Conservation (phyloP, 1,140 invertebrate species). For the Globodera ellingtonae region DNA sequence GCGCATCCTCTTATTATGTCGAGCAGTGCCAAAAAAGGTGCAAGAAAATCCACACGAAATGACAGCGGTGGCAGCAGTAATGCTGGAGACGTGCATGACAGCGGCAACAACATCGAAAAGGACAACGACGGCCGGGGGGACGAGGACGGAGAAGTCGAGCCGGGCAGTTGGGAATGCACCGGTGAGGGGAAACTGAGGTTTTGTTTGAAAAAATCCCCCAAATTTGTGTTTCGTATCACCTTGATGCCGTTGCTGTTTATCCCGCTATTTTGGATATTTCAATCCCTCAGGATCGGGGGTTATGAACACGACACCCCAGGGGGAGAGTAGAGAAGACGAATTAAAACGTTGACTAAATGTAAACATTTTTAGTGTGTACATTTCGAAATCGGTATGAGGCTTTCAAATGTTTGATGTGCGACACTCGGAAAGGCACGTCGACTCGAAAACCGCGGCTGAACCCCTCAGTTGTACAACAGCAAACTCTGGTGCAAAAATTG, state of each 20-base stretch:
- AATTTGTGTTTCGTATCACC: no score
- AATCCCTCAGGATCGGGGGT: no score
- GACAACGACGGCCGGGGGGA: constrained; percentile 7
- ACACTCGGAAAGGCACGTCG: constrained; percentile 65
- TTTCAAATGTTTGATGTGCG: constrained; percentile 70
- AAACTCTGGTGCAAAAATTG: constrained; percentile 55
- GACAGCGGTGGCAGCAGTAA: background rate
- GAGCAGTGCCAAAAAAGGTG: background rate
- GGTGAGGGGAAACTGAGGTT: constrained; percentile 30
- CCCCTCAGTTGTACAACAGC: constrained; percentile 52
- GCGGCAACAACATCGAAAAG: constrained; percentile 1
- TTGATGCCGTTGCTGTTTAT: no score
- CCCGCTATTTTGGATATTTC: no score
- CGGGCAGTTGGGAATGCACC: constrained; percentile 66
- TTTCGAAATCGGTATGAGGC: constrained; percentile 68
- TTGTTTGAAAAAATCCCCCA: no score
- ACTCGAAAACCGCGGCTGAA: constrained; percentile 57
- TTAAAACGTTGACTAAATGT: no score
- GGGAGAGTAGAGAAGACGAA: no score
- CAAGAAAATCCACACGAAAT: background rate
- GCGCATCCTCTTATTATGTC: background rate
- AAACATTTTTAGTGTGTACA: constrained; percentile 64
- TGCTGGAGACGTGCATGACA: constrained; percentile 3
- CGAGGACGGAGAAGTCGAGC: constrained; percentile 12
- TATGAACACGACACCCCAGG: no score